Conservation (phyloP, 2,888 invertebrate genomes). For the Cyclophora albipunctata region DNA sequence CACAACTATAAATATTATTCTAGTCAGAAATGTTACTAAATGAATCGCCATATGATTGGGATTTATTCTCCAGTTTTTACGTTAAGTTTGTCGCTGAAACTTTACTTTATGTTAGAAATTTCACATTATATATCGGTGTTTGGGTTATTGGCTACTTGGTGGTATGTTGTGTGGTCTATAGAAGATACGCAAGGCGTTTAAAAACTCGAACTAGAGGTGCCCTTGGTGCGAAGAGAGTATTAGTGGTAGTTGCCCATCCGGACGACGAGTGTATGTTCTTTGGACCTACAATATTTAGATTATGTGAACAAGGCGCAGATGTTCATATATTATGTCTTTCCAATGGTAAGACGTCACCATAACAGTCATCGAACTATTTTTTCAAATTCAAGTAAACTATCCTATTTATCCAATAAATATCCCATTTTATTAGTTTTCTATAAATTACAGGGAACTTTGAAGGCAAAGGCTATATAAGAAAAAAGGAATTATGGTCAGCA, state of each 20-base stretch:
- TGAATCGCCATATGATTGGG: constrained; percentile 38
- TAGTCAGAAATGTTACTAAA: constrained; percentile 60
- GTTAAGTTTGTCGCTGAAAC: constrained; percentile 50
- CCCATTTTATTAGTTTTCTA: too few relatives aligned
- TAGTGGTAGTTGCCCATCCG: constrained; percentile 95
- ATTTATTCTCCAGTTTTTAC: constrained; percentile 51
- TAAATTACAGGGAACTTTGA: constrained; percentile 77
- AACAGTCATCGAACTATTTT: not conserved
- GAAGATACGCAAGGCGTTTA: constrained; percentile 67
- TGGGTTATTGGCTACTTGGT: constrained; percentile 71
- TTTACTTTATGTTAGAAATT: constrained; percentile 54
- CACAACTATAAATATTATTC: constrained; percentile 14
- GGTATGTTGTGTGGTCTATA: constrained; percentile 67
- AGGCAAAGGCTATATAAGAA: constrained; percentile 77
- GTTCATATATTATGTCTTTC: constrained; percentile 91
- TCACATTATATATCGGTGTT: constrained; percentile 64
- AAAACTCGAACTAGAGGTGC: constrained; percentile 67
- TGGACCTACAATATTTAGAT: constrained; percentile 88
- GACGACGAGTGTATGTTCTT: constrained; percentile 99
- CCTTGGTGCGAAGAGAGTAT: constrained; percentile 75
- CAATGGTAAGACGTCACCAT: constrained; percentile 74
- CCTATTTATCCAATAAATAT: too few relatives aligned
- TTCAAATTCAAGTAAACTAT: not conserved
- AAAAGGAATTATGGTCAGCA: constrained; percentile 87
- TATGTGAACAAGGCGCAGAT: constrained; percentile 78